Evolutionary conservation across 2,888 invertebrate genomes (phyloP), one percentile per base, ranked within the genome.

Genomic region (Unio delphinus): DNA sequence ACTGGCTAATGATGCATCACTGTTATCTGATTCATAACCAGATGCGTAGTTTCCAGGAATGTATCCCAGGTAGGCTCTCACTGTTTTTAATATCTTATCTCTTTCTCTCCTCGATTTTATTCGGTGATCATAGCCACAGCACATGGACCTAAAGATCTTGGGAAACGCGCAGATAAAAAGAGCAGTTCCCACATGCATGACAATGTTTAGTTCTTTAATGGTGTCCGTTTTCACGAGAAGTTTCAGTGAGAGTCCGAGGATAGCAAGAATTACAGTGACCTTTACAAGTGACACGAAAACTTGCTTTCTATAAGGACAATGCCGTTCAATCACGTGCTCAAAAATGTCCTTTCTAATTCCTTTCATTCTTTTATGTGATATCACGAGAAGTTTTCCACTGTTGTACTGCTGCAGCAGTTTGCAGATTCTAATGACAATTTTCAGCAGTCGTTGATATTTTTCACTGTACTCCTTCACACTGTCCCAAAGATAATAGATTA

Each of bases 131-230:
- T 28, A 54, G 5, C 34, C 57, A n/a, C 60, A 58, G 34, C 73
- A 78, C 58, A 75, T 66, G 2, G 72, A 70, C 64, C 71, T 75
- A 28, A 75, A 11, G 23, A 80, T 67, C 26, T 76, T 72, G 1
- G 80, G 80, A 17, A 80, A 61, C 18, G 74, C 73, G 58, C 80
- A 78, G 0, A 76, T 73, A 30, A 80, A 74, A n/a, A 80, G 55
- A 8, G 80, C 75, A 4, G 80, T 76, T 18, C 72, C 73, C 1
- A 78, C 73, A 45, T 80, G 80, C 66, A 76, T 78, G 15, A 80
- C 56, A 11, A 73, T 62, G 57, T 74, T 75, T 1, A 80, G 58
- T 54, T 78, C 75, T 56, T 67, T 68, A 59, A 75, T 72, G 6
- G 59, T 72, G 58, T 78, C 4, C 4, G 75, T 78, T 62, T 74